Evolutionary conservation across 2,888 invertebrate genomes (phyloP).

Genomic region (Torymus tubicola): DNA sequence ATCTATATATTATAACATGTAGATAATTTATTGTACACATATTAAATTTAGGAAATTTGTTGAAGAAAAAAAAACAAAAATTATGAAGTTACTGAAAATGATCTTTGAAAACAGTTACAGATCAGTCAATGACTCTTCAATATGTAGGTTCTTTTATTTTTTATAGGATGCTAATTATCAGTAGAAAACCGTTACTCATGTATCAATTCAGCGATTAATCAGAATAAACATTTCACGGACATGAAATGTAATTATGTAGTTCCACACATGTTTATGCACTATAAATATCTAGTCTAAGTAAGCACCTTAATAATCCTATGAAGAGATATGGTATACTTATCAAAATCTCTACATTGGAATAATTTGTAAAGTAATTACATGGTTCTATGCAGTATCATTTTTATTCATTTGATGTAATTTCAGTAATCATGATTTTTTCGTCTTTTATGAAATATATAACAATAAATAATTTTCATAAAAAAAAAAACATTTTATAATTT

Average conservation of each 20-base stretch:
- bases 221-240: constrained; percentile 38
- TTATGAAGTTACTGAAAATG: constrained; percentile 4
- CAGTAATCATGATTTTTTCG: neutral
- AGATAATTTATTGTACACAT: constrained; percentile 25
- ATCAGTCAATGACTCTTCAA: constrained; percentile 36
- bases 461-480: neutral
- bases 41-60: constrained; percentile 32
- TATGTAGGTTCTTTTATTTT: constrained; percentile 40
- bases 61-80: constrained; percentile 26
- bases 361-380: constrained; percentile 11
- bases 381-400: neutral
- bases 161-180: constrained; percentile 16
- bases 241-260: constrained; percentile 27
- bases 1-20: constrained; percentile 9
- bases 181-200: constrained; percentile 20
- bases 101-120: constrained; percentile 23
- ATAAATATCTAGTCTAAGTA: constrained; percentile 50
- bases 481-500: neutral
- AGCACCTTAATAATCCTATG: constrained; percentile 23
- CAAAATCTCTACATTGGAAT: constrained; percentile 18
- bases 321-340: constrained; percentile 7
- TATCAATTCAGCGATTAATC: constrained; percentile 41
- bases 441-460: neutral
- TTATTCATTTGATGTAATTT: neutral
- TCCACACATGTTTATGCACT: constrained; percentile 34